Conservation (phyloP, 92 coral and sea anemone species). For the Heliopora coerulea region DNA sequence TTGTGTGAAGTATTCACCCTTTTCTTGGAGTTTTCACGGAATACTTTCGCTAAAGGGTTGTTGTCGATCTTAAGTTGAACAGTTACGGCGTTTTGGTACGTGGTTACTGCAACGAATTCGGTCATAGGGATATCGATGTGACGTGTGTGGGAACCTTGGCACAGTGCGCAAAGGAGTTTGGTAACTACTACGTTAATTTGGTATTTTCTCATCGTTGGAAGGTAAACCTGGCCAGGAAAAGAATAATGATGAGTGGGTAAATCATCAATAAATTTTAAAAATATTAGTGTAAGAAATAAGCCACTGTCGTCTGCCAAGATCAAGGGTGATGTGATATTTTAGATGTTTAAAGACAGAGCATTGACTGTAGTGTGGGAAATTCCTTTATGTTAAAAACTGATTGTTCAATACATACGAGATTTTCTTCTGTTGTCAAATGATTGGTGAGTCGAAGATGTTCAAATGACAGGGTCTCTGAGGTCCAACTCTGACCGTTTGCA, state of each 20-base stretch:
- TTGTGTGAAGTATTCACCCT: neutral
- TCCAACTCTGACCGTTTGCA: neutral
- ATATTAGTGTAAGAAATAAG: no score
- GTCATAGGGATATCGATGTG: conserved; percentile 85
- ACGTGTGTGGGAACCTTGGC: conserved; percentile 42
- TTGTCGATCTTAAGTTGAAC: conserved; percentile 81
- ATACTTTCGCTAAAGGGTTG: conserved; percentile 84
- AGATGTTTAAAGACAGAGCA: no score
- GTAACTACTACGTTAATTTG: conserved; percentile 68
- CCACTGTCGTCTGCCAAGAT: no score
- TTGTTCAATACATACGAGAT: neutral
- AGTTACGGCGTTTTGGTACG: conserved; percentile 79
- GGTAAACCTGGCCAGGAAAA: no score
- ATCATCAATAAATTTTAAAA: no score
- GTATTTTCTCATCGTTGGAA: conserved; percentile 79
- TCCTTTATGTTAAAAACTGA: no score
- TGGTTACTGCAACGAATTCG: conserved; percentile 86
- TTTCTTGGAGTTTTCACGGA: conserved; percentile 75
- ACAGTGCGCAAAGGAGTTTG: conserved; percentile 72
- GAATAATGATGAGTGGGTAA: no score
- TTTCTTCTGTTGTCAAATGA: conserved; percentile 55
- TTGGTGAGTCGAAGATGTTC: conserved; percentile 80
- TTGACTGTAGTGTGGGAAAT: no score
- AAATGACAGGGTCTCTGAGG: neutral
- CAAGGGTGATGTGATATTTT: no score